These are phyloP conservation scores for Phallusia fumigata DNA, from an alignment of 23 tunicate genomes.

Conservation along the genomic window DNA sequence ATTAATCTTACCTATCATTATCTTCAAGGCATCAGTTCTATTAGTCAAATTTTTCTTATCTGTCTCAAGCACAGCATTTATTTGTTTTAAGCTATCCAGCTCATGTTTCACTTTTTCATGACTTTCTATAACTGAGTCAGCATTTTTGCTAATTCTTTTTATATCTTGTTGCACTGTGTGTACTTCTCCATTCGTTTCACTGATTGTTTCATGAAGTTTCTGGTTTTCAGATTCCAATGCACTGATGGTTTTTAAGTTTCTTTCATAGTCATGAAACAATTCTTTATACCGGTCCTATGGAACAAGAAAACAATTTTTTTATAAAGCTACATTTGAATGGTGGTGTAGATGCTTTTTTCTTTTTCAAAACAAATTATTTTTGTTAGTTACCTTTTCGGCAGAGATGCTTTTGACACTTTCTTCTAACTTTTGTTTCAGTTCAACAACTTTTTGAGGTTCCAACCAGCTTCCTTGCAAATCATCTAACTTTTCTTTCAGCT, in stretches of 20 bases:
- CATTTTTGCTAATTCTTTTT: not conserved
- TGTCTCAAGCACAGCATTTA: not conserved
- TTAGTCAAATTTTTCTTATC: not conserved
- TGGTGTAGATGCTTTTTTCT: no score
- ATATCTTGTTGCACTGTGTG: not conserved
- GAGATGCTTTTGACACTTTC: not conserved
- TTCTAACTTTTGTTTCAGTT: not conserved
- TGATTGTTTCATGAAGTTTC: conserved; percentile 1
- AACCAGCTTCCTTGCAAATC: conserved; percentile 1
- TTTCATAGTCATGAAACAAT: not conserved
- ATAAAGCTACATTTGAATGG: no score
- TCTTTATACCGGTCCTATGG: not conserved
- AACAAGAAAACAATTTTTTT: not conserved
- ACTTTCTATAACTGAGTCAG: not conserved
- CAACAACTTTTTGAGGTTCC: not conserved
- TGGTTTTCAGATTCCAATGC: not conserved
- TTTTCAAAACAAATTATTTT: no score
- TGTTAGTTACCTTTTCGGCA: not conserved
- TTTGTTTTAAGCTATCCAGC: not conserved
- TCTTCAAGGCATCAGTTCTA: not conserved
- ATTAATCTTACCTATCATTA: not conserved
- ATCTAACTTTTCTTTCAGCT: not conserved
- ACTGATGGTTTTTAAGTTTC: not conserved
- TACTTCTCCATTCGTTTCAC: not conserved
- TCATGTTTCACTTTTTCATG: not conserved